Evolutionary conservation across 1,140 invertebrate species (phyloP).

Genomic region (Penaeus japonicus): DNA sequence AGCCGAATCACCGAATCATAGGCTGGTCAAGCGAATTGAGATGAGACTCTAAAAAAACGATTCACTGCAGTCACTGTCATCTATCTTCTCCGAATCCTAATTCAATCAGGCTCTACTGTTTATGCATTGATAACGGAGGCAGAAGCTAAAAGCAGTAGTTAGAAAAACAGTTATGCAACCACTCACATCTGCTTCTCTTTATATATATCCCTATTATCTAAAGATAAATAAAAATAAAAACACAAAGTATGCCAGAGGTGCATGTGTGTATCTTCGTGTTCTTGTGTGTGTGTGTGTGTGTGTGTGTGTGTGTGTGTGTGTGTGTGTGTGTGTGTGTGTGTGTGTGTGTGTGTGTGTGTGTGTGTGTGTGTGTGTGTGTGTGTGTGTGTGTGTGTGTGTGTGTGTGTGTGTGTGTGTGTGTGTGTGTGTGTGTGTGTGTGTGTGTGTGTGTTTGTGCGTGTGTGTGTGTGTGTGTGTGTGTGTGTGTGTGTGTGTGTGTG

Average conservation of each 20-base stretch:
- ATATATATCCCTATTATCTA: background rate
- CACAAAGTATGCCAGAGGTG: background rate
- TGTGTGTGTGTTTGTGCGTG: constrained; percentile 4
- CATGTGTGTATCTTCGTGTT: no score
- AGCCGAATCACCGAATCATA: no score
- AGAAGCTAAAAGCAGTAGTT: no score
- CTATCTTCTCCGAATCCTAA: no score
- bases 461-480: constrained; percentile 13
- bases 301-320: background rate
- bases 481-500: constrained; percentile 13
- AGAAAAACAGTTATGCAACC: no score
- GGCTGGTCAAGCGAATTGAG: no score
- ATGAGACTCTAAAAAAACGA: no score
- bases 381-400: background rate
- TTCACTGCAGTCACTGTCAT: no score
- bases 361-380: background rate
- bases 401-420: background rate
- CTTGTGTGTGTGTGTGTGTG: constrained; percentile 12
- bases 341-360: background rate
- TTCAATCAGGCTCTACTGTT: no score
- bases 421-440: constrained; percentile 13
- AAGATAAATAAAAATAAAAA: background rate
- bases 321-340: background rate
- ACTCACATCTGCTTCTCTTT: no score
- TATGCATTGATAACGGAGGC: no score